phyloP scores from a whole-genome alignment of 2,888 invertebrate genomes.

The Andrena fulva region DNA sequence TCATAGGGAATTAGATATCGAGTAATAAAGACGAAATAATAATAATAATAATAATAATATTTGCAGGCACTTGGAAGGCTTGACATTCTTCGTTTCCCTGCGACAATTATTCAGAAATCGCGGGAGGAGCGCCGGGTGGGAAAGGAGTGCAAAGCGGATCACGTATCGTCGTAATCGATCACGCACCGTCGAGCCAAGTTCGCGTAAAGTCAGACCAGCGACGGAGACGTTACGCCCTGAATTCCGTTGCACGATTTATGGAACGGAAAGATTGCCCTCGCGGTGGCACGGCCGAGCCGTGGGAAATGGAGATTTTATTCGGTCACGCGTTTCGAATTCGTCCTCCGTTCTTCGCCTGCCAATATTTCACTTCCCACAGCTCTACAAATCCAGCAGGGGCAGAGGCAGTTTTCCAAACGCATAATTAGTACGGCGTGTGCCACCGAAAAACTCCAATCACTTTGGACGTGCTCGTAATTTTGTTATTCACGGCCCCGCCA shows the following conservation, averaged over 20 bases:
- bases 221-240: conserved; percentile 30
- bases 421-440: conserved; percentile 2
- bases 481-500: neutral
- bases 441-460: neutral
- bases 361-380: neutral
- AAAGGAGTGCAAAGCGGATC: conserved; percentile 31
- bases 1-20: neutral
- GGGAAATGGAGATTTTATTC: conserved; percentile 49
- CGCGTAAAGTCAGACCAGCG: conserved; percentile 20
- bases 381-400: neutral
- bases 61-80: neutral
- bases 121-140: neutral
- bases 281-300: conserved; percentile 7
- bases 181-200: conserved; percentile 23
- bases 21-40: too few species aligned
- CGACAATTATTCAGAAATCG: conserved; percentile 43
- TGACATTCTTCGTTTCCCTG: neutral
- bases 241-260: conserved; percentile 45
- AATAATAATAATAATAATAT: too few species aligned
- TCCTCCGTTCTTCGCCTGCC: conserved; percentile 23
- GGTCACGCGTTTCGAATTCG: conserved; percentile 24
- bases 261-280: conserved; percentile 20
- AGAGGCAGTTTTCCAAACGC: neutral
- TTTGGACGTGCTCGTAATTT: neutral
- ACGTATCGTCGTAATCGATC: conserved; percentile 50